Evolutionary conservation across 1,140 invertebrate species (phyloP), one percentile per base, ranked within the genome.

Genomic region (Hestina assimilis): DNA sequence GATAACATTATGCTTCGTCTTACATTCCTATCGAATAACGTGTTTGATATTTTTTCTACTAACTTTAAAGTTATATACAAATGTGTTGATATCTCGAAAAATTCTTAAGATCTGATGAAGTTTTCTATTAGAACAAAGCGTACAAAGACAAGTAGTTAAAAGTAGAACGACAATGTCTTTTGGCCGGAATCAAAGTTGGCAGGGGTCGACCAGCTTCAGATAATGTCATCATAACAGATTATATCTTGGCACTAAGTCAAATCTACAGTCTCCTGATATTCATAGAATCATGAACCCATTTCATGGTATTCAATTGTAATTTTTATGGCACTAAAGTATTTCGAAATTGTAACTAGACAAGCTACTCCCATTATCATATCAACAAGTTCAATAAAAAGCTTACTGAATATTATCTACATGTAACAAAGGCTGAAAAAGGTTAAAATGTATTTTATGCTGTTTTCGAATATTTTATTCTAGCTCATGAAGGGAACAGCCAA

Each of bases 191-290:
- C 57, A 28, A 48, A 62, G 71, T 79, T 84, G 81, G 81, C 81
- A 83, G 71, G 62, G 66, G 72, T 51, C 40, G 51, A 12, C 54
- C 45, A 52, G 58, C n/a, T 77, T 70, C 62, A 75, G 77, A 82
- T 84, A 81, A 83, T 81, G 79, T 82, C 77, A 79, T 74, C 78
- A 81, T 83, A 83, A 81, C 79, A 84, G 79, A 84, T 84, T 81
- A 84, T 83, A 72, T 82, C 77, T 84, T 84, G 79, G 81, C 81
- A 82, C 66, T 61, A 58, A 68, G 38, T 50, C 57, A 48, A 55
- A 50, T 63, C 41, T 61, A 51, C 56, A 61, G 52, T n/a, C n/a
- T n/a, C n/a, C 52, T 54, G 56, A 62, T 66, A 68, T 72, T 68
- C 66, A 61, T 72, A 58, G 72, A 63, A 71, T 50, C 47, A 80